Conservation (phyloP, 2,888 invertebrate genomes). For the Hetaerina titia region DNA sequence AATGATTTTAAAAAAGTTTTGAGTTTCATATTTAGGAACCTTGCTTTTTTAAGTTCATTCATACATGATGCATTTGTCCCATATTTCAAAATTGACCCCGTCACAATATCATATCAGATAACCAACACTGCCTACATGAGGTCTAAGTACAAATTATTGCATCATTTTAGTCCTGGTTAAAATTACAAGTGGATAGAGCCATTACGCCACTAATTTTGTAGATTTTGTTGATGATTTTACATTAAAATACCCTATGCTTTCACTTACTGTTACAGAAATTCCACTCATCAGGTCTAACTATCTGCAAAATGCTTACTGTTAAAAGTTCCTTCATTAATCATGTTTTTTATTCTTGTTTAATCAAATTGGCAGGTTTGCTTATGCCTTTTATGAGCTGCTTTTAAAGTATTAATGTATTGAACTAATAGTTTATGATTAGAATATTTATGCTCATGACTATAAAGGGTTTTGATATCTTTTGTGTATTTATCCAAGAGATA, state of each 20-base stretch:
- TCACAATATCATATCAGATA: neutral
- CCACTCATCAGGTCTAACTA: too few relatives aligned
- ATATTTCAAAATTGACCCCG: neutral
- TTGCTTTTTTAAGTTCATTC: neutral
- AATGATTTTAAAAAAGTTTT: too few relatives aligned
- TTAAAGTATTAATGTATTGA: neutral
- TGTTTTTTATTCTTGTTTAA: neutral
- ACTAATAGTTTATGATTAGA: neutral
- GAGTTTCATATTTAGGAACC: neutral
- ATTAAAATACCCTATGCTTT: too few relatives aligned
- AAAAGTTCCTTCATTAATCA: too few relatives aligned
- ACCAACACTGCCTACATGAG: neutral
- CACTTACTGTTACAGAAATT: too few relatives aligned
- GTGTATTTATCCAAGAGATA: neutral
- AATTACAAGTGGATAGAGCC: too few relatives aligned
- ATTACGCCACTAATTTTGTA: too few relatives aligned
- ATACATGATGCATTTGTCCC: neutral
- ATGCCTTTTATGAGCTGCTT: neutral
- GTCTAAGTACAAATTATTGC: neutral
- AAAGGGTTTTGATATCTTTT: neutral
- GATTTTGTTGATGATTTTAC: too few relatives aligned
- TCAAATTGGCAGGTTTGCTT: neutral
- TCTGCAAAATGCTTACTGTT: too few relatives aligned
- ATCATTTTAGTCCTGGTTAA: too few relatives aligned
- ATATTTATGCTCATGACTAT: neutral